phyloP scores from a whole-genome alignment of 2,797 vertebrate species.

The Myiotriccus ornatus region DNA sequence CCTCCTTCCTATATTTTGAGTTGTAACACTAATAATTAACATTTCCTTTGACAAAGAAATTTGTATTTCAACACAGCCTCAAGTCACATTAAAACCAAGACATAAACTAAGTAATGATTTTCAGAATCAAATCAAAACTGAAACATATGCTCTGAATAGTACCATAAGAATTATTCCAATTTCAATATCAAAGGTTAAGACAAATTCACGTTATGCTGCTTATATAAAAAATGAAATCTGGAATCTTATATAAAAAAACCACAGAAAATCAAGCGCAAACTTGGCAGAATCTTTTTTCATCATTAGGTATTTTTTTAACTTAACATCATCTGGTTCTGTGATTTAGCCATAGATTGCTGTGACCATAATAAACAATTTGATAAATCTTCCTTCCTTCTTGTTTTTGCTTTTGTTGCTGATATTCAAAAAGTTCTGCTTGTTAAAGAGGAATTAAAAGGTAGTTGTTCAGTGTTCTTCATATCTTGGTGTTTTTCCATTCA shows the following conservation, averaged over 20 bases:
- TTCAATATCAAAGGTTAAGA: constrained; percentile 27
- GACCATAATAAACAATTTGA: background rate
- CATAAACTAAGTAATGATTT: background rate
- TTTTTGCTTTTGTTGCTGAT: background rate
- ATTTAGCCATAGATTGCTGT: background rate
- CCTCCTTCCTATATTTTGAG: background rate
- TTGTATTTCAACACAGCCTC: background rate
- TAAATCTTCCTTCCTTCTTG: background rate
- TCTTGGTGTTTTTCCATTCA: background rate
- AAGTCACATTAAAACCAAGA: background rate
- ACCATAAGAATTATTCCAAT: background rate
- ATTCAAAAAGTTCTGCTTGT: background rate
- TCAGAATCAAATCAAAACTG: background rate
- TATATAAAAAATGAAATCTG: constrained; percentile 35
- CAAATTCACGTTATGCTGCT: background rate
- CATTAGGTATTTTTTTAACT: background rate
- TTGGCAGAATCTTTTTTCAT: constrained; percentile 35
- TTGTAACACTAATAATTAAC: background rate
- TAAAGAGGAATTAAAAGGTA: background rate
- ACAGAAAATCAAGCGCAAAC: background rate
- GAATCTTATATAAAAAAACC: background rate
- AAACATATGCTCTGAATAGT: background rate
- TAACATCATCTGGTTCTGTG: background rate
- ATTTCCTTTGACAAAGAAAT: constrained; percentile 4
- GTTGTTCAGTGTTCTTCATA: background rate